phyloP scores from a whole-genome alignment of 1,140 invertebrate genomes.

The Drosophila tropicalis region DNA sequence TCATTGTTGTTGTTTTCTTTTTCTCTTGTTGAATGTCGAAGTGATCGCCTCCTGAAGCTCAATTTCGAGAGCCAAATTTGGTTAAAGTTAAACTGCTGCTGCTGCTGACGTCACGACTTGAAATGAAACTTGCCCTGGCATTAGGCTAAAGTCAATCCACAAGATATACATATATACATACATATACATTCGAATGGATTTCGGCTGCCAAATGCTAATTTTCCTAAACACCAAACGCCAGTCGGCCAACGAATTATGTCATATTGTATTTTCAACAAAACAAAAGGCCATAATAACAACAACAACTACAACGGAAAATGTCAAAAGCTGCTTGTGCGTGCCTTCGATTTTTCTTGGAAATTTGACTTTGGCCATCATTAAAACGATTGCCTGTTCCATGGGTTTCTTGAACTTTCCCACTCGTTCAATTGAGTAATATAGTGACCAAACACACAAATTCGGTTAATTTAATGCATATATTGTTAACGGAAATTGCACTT shows the following conservation, averaged over 20 bases:
- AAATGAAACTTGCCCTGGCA: conserved; percentile 10
- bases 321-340: conserved; percentile 71
- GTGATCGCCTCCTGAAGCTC: conserved; percentile 30
- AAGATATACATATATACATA: not conserved
- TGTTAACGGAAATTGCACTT: conserved; percentile 51
- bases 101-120: conserved; percentile 58
- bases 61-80: conserved; percentile 62
- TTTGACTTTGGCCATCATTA: conserved; percentile 16
- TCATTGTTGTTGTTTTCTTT: not conserved
- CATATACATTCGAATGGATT: conserved; percentile 35
- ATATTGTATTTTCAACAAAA: conserved; percentile 49
- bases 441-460: conserved; percentile 5
- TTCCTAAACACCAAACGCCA: not conserved
- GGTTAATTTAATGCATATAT: conserved; percentile 40
- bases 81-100: conserved; percentile 30
- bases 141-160: conserved; percentile 8
- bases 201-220: conserved; percentile 38
- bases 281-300: conserved; percentile 3
- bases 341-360: conserved; percentile 64
- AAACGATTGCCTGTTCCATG: conserved; percentile 25
- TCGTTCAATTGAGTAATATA: conserved; percentile 62
- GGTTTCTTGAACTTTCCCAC: conserved; percentile 39
- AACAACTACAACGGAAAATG: conserved; percentile 51
- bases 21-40: conserved; percentile 17
- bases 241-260: conserved; percentile 58